Evolutionary conservation across 2,797 vertebrate genomes (phyloP), one percentile per base, ranked within the genome.

Genomic region (Gastrophryne carolinensis): DNA sequence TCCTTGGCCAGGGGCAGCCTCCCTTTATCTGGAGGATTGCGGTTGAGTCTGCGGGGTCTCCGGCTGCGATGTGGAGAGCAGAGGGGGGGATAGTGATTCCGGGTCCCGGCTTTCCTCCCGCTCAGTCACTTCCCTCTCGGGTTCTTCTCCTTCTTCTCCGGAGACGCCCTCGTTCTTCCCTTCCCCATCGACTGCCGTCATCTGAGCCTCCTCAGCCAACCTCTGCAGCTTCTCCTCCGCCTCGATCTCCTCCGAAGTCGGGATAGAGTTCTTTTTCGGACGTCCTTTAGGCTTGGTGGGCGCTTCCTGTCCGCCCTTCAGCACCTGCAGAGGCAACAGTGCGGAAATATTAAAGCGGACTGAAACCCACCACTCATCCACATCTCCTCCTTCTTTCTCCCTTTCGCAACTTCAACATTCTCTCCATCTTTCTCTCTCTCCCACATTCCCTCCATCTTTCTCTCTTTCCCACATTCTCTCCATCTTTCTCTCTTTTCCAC

Each of bases 241-340:
- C 86, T 99, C 97, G 0, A 99, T 98, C 80, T 99, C 96, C 86
- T 99, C 97, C 0, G 95, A 98, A 9, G 94, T 95, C 81, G 97
- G 97, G 81, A 99, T 99, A 56, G 97, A 99, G 86, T 99, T 99
- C 85, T 99, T 99, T 90, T 99, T 99, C n/a, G 97, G 97, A 63
- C 97, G 90, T 13, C 97, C 97, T 88, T 99, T 99, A 83, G 97
- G 97, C 83, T 99, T 99, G 0, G 97, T 99, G 11, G 97, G 97
- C 49, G 97, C 97, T 85, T 99, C 97, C 11, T 98, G 96, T 62
- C 97, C 97, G 77, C 97, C 97, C 90, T 98, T 98, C 74, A 99
- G 90, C 78, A 99, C 97, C 97, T 99, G 80, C 1, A 73, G 65
- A 66, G n/a, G n/a, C n/a, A n/a, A n/a, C n/a, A n/a, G n/a, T n/a